Percentiles rank a stretch among this genome's conserved stretches.
phyloP scores from a whole-genome alignment of 2,888 invertebrate species.

The Micoletzkya japonica region DNA sequence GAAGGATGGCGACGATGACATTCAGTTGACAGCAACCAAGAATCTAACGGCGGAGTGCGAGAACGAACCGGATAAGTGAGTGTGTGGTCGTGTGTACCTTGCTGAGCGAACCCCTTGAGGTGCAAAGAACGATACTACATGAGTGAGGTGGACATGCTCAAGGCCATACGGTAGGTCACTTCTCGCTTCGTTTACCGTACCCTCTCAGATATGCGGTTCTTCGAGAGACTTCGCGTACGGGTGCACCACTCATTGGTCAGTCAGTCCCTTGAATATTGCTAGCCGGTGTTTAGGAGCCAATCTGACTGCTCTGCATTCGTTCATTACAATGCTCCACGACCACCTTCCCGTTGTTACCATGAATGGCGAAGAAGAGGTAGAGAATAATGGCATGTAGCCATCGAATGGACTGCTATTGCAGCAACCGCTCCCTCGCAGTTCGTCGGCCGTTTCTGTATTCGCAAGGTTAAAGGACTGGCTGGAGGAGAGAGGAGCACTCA shows the following conservation, averaged over 20 bases:
- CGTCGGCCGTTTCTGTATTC: slow-evolving; percentile 42
- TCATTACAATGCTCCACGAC: slow-evolving; percentile 54
- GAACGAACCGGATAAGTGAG: slow-evolving; percentile 21
- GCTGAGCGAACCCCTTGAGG: background rate
- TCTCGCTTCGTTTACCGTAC: background rate
- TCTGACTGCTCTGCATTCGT: slow-evolving; percentile 56
- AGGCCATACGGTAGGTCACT: slow-evolving; percentile 49
- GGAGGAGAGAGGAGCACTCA: slow-evolving; percentile 40
- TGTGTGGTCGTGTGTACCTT: background rate
- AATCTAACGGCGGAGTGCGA: slow-evolving; percentile 16
- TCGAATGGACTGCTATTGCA: too few species aligned
- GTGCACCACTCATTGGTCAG: slow-evolving; percentile 39
- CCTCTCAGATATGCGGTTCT: slow-evolving; percentile 36
- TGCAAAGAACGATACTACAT: slow-evolving; percentile 42
- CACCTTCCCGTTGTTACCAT: slow-evolving; percentile 44
- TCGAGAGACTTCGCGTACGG: slow-evolving; percentile 44
- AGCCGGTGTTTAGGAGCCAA: slow-evolving; percentile 42
- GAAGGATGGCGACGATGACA: slow-evolving; percentile 3
- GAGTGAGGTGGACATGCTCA: slow-evolving; percentile 61
- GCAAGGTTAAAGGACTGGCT: slow-evolving; percentile 51
- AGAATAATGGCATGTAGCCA: background rate
- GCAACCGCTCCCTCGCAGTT: background rate
- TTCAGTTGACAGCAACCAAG: slow-evolving; percentile 8
- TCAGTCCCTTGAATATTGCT: background rate
- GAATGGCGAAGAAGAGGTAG: slow-evolving; percentile 31